Evolutionary conservation across 2,113 vertebrate species (phyloP).

Genomic region (Perca schrenkii): DNA sequence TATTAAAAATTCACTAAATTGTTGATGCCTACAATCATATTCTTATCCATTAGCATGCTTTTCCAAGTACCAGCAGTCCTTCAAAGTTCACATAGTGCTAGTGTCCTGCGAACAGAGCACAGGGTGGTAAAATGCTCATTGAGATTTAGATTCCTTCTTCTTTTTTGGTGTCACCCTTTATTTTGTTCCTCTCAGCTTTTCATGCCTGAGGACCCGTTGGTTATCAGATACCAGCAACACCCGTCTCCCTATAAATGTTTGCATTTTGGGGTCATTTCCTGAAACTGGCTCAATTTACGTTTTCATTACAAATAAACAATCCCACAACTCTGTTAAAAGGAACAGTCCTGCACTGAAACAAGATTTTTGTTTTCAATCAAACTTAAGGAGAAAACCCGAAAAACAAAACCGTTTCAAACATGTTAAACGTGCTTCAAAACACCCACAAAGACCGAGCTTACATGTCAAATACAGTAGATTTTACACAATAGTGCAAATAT

Average conservation of each 20-base stretch:
- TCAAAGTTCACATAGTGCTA: not conserved
- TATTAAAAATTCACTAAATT: not conserved
- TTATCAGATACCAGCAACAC: constrained; percentile 1
- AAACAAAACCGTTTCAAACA: not conserved
- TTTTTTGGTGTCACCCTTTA: not conserved
- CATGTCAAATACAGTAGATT: not conserved
- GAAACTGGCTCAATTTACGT: not conserved
- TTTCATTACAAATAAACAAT: constrained; percentile 16
- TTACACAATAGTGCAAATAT: not conserved
- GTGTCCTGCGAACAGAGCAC: not conserved
- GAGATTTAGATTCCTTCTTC: not conserved
- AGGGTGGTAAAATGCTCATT: not conserved
- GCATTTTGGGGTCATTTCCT: constrained; percentile 22
- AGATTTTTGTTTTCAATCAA: not conserved
- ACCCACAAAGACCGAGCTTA: not conserved
- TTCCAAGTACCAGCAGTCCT: not conserved
- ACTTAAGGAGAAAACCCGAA: not conserved
- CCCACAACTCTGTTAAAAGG: not conserved
- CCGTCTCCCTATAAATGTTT: not conserved
- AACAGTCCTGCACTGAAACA: not conserved
- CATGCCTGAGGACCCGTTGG: not conserved
- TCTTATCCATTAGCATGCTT: not conserved
- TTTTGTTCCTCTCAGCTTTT: not conserved
- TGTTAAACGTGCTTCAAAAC: not conserved
- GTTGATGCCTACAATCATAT: not conserved